Percentiles rank a stretch among this genome's conserved stretches.
These are phyloP conservation scores for Amorpha juglandis DNA, from an alignment of 2,888 invertebrate genomes.

Conservation along the genomic window DNA sequence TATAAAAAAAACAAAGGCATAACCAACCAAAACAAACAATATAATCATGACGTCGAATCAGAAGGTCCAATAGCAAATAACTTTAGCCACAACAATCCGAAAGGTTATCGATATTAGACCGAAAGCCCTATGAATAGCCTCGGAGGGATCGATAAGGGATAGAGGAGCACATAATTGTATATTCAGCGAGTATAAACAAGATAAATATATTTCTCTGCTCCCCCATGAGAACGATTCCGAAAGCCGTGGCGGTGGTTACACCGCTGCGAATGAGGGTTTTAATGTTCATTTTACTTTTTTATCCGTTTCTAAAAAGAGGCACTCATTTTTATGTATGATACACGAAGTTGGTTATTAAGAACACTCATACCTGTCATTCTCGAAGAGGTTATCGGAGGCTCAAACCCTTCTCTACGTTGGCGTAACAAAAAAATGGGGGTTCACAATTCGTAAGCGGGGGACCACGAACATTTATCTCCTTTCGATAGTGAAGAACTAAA, in stretches of 20 bases:
- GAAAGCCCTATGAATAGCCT: not conserved
- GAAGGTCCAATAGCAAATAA: not conserved
- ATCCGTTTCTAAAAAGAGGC: too few species aligned
- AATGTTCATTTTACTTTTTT: too few species aligned
- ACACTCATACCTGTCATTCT: too few species aligned
- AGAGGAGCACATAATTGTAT: constrained; percentile 15
- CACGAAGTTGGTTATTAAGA: too few species aligned
- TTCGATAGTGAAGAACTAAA: too few species aligned
- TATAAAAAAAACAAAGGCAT: not conserved
- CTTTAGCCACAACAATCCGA: constrained; percentile 1
- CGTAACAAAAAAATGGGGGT: too few species aligned
- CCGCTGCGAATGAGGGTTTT: not conserved
- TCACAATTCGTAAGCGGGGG: too few species aligned
- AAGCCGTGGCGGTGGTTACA: not conserved
- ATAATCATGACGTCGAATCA: not conserved
- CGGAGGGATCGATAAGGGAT: constrained; percentile 9
- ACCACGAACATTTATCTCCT: too few species aligned
- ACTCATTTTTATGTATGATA: too few species aligned
- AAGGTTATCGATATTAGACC: constrained; percentile 15
- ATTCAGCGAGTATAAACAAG: constrained; percentile 22
- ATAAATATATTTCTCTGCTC: constrained; percentile 24
- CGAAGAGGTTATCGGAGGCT: too few species aligned
- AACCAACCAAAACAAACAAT: not conserved
- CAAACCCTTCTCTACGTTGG: too few species aligned
- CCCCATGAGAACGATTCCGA: constrained; percentile 4